A percentile compares a stretch with the other conserved stretches of the same genome.
phyloP scores from a whole-genome alignment of 2,113 vertebrate species.

The Narcine bancroftii region DNA sequence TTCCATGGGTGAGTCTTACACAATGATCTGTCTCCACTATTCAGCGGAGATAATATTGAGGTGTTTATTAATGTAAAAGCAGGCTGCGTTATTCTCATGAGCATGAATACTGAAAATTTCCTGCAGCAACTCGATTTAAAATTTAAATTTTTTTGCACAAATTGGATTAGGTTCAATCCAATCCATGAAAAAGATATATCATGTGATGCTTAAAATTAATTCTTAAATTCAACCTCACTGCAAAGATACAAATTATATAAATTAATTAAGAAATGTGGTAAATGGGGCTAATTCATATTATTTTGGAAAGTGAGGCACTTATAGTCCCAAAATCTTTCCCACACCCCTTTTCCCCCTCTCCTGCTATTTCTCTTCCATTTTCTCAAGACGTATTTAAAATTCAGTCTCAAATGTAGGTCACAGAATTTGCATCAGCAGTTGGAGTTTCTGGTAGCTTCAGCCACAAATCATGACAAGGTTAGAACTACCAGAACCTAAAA shows the following conservation, averaged over 20 bases:
- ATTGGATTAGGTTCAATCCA: slow-evolving; percentile 24
- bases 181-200: slow-evolving; percentile 44
- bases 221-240: slow-evolving; percentile 48
- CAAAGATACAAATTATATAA: slow-evolving; percentile 49
- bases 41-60: slow-evolving; percentile 56
- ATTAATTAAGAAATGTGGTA: slow-evolving; percentile 38
- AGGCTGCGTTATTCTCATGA: slow-evolving; percentile 51
- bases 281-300: not conserved
- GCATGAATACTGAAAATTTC: slow-evolving; percentile 64
- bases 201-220: slow-evolving; percentile 49
- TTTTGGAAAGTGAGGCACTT: not conserved
- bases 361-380: not conserved
- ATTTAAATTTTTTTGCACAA: slow-evolving; percentile 52
- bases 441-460: not conserved
- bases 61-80: slow-evolving; percentile 55
- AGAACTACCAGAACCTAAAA: too few species aligned
- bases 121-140: slow-evolving; percentile 57
- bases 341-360: not conserved
- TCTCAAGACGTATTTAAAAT: not conserved
- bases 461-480: too few species aligned
- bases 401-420: not conserved
- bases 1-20: slow-evolving; percentile 47
- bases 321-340: not conserved
- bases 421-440: too few species aligned
- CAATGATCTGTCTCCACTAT: slow-evolving; percentile 54